phyloP scores from a whole-genome alignment of 2,888 invertebrate species.

The Arge pagana region DNA sequence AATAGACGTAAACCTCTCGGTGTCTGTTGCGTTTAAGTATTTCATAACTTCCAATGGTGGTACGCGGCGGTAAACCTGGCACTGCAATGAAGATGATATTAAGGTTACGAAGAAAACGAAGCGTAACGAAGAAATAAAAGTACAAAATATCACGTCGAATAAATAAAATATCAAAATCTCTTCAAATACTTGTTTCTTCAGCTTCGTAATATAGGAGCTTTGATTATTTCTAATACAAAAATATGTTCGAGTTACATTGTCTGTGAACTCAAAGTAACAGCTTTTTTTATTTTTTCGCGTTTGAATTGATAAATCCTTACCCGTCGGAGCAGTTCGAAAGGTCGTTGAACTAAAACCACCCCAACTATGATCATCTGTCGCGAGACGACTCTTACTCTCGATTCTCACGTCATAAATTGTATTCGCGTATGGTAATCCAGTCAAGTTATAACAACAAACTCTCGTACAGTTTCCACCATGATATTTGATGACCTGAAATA shows the following conservation, averaged over 20 bases:
- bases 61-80: slow-evolving; percentile 72
- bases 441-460: slow-evolving; percentile 60
- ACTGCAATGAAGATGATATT: slow-evolving; percentile 46
- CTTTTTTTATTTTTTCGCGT: no score
- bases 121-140: slow-evolving; percentile 30
- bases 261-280: no score
- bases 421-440: slow-evolving; percentile 68
- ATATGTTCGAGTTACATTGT: no score
- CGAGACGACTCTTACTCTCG: slow-evolving; percentile 65
- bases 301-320: slow-evolving; percentile 45
- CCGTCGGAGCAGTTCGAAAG: slow-evolving; percentile 63
- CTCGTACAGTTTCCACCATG: slow-evolving; percentile 55
- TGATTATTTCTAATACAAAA: no score
- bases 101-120: slow-evolving; percentile 6
- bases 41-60: slow-evolving; percentile 76
- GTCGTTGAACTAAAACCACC: slow-evolving; percentile 68
- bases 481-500: slow-evolving; percentile 46
- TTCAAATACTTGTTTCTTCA: no score
- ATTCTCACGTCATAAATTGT: slow-evolving; percentile 75
- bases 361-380: slow-evolving; percentile 67
- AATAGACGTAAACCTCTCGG: slow-evolving; percentile 74
- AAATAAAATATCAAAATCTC: slow-evolving; percentile 5
- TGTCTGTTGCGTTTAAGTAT: slow-evolving; percentile 59
- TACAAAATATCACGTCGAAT: slow-evolving; percentile 1
- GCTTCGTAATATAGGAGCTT: no score